Conservation (phyloP, 2,113 vertebrate genomes). For the Actinemys pallida region DNA sequence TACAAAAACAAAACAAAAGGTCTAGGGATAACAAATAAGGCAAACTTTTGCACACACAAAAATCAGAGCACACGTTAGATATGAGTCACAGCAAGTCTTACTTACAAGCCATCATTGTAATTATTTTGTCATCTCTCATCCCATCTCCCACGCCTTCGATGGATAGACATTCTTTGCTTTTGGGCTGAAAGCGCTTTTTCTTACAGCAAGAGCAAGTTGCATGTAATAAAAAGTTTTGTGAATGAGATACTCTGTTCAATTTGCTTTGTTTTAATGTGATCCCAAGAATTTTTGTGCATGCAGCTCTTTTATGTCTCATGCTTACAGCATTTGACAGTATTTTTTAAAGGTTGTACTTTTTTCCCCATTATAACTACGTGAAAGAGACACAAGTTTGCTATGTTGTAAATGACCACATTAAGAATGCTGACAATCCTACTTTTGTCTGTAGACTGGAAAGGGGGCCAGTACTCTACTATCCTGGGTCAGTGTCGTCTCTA, state of each 20-base stretch:
- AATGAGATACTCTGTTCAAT: neutral
- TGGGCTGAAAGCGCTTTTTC: neutral
- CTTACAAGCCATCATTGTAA: slow-evolving; percentile 7
- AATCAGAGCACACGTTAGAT: neutral
- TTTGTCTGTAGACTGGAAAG: neutral
- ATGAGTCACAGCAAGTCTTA: neutral
- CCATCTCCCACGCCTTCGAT: neutral
- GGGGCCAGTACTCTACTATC: neutral
- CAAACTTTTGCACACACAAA: neutral
- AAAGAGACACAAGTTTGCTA: neutral
- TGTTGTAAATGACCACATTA: neutral
- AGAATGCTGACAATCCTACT: neutral
- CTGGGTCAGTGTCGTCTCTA: neutral
- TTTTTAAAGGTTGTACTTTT: neutral
- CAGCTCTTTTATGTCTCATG: neutral
- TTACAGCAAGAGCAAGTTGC: neutral
- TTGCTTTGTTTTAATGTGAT: neutral
- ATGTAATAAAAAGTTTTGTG: neutral
- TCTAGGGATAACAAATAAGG: neutral
- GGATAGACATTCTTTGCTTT: neutral
- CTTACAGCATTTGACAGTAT: neutral
- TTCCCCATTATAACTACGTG: neutral
- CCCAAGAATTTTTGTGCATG: neutral
- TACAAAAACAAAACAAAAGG: neutral
- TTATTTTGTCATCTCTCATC: slow-evolving; percentile 5